Conservation (phyloP, 2,113 vertebrate genomes). For the Himantopus leucocephalus region DNA sequence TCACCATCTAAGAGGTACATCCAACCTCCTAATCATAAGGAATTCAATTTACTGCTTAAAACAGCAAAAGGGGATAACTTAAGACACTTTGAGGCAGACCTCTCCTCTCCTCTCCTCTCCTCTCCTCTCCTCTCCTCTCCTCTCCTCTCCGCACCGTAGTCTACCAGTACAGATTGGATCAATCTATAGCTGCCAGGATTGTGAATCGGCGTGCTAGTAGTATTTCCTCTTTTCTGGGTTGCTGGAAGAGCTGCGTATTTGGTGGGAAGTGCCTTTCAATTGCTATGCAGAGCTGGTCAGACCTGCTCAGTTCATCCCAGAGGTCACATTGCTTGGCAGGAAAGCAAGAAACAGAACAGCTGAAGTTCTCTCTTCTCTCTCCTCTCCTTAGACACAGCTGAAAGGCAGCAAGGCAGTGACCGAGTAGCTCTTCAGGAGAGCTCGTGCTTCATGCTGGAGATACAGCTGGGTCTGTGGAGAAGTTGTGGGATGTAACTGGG, state of each 20-base stretch:
- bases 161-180: background rate
- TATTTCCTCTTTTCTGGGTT: background rate
- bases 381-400: background rate
- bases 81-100: background rate
- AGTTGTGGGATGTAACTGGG: background rate
- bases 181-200: background rate
- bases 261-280: background rate
- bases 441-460: background rate
- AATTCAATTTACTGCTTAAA: background rate
- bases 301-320: background rate
- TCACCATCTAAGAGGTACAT: background rate
- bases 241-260: fast-evolving
- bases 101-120: no score
- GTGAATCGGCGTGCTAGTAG: background rate
- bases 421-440: background rate
- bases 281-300: background rate
- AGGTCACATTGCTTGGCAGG: background rate
- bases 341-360: background rate
- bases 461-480: background rate
- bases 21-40: background rate
- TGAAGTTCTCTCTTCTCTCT: background rate
- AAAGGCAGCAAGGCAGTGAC: background rate
- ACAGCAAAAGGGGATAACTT: background rate
- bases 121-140: no score
- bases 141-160: background rate